A percentile compares a stretch with the other conserved stretches of the same genome.
These are phyloP conservation scores for Myotis davidii DNA, from an alignment of 2,113 vertebrate species.

Conservation along the genomic window DNA sequence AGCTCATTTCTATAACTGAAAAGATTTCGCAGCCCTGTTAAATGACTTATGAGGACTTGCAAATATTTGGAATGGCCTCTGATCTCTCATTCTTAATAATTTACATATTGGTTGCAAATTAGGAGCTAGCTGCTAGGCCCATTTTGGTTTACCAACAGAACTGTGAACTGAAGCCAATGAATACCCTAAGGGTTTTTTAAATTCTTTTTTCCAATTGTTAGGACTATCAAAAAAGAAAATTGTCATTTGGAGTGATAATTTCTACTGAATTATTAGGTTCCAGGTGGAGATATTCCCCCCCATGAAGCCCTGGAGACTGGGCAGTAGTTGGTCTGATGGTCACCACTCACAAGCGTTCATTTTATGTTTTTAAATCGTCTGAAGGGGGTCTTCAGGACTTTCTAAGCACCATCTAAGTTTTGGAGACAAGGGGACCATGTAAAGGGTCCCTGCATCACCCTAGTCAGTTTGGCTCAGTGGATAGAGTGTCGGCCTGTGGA, in stretches of 20 bases:
- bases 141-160: neutral
- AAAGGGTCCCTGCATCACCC: neutral
- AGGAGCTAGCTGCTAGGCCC: too few species aligned
- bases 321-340: neutral
- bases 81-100: neutral
- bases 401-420: neutral
- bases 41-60: neutral
- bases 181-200: neutral
- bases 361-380: neutral
- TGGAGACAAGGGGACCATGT: neutral
- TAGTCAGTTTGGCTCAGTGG: too few species aligned
- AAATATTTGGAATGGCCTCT: neutral
- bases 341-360: neutral
- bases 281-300: neutral
- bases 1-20: neutral
- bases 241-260: neutral
- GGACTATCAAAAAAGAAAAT: neutral
- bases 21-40: neutral
- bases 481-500: too few species aligned
- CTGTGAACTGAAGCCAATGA: neutral
- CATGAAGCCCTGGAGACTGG: neutral
- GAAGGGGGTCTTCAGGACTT: neutral
- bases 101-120: accelerated
- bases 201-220: neutral
- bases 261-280: neutral